Conservation (phyloP, 2,797 vertebrate species). For the Allobates femoralis region DNA sequence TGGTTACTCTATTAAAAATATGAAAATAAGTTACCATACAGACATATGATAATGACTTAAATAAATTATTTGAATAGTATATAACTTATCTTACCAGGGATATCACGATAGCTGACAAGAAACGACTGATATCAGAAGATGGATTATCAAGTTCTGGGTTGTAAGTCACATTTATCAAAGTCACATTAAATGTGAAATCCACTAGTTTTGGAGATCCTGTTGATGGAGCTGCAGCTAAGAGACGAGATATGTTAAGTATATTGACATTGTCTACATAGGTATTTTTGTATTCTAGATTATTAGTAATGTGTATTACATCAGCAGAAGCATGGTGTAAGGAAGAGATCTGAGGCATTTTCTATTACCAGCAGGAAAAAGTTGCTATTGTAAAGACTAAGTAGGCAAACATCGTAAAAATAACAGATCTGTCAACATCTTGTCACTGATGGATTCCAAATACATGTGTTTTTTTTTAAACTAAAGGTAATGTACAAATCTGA, state of each 20-base stretch:
- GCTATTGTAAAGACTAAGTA: too few relatives aligned
- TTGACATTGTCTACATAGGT: neutral
- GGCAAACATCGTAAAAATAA: too few relatives aligned
- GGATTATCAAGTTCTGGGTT: slow-evolving; percentile 22
- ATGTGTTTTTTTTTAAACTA: too few relatives aligned
- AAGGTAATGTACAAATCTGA: too few relatives aligned
- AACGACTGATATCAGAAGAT: slow-evolving; percentile 1
- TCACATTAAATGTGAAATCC: slow-evolving; percentile 49
- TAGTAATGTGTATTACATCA: too few relatives aligned
- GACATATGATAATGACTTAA: neutral
- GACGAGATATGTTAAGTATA: neutral
- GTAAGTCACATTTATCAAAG: slow-evolving; percentile 32
- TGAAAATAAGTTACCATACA: neutral
- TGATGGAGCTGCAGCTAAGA: neutral
- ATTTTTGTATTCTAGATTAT: too few relatives aligned
- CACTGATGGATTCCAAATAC: too few relatives aligned
- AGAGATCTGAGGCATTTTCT: too few relatives aligned
- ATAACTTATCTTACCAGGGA: slow-evolving; percentile 25
- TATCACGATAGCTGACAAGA: slow-evolving; percentile 33
- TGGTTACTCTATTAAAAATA: neutral
- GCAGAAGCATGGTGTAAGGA: too few relatives aligned
- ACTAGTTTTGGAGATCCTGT: neutral
- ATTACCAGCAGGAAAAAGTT: too few relatives aligned
- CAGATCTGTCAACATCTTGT: too few relatives aligned
- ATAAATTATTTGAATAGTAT: neutral